Evolutionary conservation across 2,888 invertebrate genomes (phyloP).

Genomic region (Clostera curtula): DNA sequence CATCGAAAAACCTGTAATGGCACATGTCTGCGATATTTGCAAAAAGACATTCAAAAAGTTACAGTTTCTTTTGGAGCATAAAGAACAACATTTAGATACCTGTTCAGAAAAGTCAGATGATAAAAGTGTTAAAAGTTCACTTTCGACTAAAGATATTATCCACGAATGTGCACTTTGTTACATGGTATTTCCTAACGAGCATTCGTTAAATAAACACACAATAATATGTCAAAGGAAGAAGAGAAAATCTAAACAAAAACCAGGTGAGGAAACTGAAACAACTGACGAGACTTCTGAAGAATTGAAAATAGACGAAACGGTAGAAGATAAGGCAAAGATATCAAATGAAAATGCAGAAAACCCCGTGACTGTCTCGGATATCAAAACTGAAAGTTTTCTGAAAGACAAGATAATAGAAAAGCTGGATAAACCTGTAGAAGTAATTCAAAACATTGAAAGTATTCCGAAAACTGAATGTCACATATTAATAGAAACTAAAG

Average conservation of each 20-base stretch:
- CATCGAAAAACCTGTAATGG: slow-evolving; percentile 22
- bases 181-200: slow-evolving; percentile 71
- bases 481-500: too few relatives aligned
- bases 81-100: slow-evolving; percentile 59
- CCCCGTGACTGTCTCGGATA: too few relatives aligned
- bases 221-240: slow-evolving; percentile 59
- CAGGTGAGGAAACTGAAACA: slow-evolving; percentile 10
- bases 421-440: too few relatives aligned
- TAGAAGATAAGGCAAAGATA: too few relatives aligned
- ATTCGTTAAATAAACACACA: slow-evolving; percentile 62
- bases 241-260: slow-evolving; percentile 43
- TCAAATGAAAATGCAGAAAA: too few relatives aligned
- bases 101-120: slow-evolving; percentile 62
- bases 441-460: too few relatives aligned
- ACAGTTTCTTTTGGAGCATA: slow-evolving; percentile 62
- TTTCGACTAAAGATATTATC: slow-evolving; percentile 66
- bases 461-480: too few relatives aligned
- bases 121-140: slow-evolving; percentile 55
- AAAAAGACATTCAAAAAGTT: slow-evolving; percentile 64
- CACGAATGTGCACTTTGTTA: slow-evolving; percentile 70
- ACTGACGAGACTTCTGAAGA: slow-evolving; percentile 17
- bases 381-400: too few relatives aligned
- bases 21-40: slow-evolving; percentile 58
- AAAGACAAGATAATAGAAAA: too few relatives aligned
- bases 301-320: slow-evolving; percentile 3